Evolutionary conservation across 2,797 vertebrate species (phyloP), one percentile per base, ranked within the genome.

Genomic region (Tapera naevia): DNA sequence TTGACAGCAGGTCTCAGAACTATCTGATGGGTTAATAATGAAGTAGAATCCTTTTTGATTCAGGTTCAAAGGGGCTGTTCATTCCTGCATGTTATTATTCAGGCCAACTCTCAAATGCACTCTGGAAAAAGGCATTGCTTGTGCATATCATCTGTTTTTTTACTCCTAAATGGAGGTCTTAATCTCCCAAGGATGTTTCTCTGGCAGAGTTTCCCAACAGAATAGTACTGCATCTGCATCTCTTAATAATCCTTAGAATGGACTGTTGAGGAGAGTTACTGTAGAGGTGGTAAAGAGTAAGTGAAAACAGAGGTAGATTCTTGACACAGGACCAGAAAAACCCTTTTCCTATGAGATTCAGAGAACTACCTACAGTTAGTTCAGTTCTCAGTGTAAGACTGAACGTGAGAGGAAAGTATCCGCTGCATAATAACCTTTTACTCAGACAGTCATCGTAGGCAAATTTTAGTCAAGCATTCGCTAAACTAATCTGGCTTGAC

Each of bases 401-500:
- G 15, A 62, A 12, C 45, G 22, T 13, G 33, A 82, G 50, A 80
- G n/a, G 33, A 60, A 76, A 88, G 95, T 92, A 90, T 33, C 33
- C 64, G 84, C n/a, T 23, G 5, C 13, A 83, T 96, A 89, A 93
- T 94, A 95, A 86, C 41, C 51, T 84, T 95, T 96, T 95, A 82
- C n/a, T 96, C 35, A 50, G 46, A 86, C 43, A 94, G 78, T 78
- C 71, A 65, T 94, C 60, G 65, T 93, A 92, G 86, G 81, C 48
- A 97, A 96, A 96, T 96, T 96, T 97, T 96, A 95, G 69, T 96
- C 86, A 95, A 96, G 41, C 46, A 46, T 35, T 39, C 28, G 65
- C 86, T 96, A 96, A 97, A 89, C 89, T 97, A 95, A 97, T 94
- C 83, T 48, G 51, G 30, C 24, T 97, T 98, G 95, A 96, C 92